phyloP scores from a whole-genome alignment of 2,888 invertebrate genomes.

The Spisula subtruncata region DNA sequence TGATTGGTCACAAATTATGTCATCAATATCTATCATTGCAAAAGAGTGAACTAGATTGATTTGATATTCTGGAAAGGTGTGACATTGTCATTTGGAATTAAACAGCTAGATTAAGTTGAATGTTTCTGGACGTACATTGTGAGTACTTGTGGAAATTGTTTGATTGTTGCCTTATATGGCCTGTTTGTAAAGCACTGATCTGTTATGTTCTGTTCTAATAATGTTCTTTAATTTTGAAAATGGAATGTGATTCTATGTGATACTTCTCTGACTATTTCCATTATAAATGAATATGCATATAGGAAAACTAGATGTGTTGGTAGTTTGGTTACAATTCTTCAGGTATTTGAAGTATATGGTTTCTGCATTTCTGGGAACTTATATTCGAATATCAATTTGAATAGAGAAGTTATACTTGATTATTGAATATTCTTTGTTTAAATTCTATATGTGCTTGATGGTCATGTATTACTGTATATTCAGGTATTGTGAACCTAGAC shows the following conservation, averaged over 20 bases:
- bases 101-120: neutral
- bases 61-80: neutral
- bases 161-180: neutral
- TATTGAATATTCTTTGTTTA: too few relatives aligned
- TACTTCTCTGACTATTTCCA: neutral
- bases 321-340: neutral
- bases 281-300: neutral
- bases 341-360: neutral
- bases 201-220: neutral
- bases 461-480: neutral
- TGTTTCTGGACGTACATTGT: neutral
- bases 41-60: neutral
- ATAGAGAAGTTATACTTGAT: too few relatives aligned
- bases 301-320: neutral
- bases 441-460: too few relatives aligned
- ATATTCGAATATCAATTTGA: too few relatives aligned
- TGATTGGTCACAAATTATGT: too few relatives aligned
- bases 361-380: neutral
- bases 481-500: constrained; percentile 72
- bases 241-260: neutral
- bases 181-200: neutral
- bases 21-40: neutral
- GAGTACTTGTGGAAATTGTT: neutral
- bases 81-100: neutral
- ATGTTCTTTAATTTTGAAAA: neutral